Conservation (phyloP, 2,888 invertebrate genomes). For the Cosmia trapezina region DNA sequence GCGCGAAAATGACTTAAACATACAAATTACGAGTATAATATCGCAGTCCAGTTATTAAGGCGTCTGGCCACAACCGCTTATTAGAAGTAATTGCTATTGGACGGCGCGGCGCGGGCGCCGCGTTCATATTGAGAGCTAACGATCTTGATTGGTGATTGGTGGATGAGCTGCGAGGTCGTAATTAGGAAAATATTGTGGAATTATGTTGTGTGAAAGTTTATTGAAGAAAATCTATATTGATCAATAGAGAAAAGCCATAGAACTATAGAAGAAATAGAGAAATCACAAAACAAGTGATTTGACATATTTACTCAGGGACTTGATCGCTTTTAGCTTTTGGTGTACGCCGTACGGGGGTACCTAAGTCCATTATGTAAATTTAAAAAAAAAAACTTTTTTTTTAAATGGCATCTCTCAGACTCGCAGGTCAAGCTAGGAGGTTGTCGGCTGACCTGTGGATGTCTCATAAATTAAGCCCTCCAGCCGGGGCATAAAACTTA, state of each 20-base stretch:
- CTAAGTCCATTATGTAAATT: neutral
- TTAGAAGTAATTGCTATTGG: slow-evolving; percentile 39
- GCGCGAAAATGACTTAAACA: slow-evolving; percentile 49
- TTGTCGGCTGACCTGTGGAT: too few relatives aligned
- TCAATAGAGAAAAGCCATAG: neutral
- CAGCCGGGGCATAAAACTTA: too few relatives aligned
- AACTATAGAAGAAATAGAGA: neutral
- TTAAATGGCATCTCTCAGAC: too few relatives aligned
- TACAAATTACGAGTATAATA: slow-evolving; percentile 54
- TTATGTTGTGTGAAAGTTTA: neutral
- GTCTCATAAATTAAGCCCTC: too few relatives aligned
- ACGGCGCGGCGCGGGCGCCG: slow-evolving; percentile 31
- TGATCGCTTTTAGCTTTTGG: neutral
- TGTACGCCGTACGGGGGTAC: neutral
- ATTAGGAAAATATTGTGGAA: neutral
- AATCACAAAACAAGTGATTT: neutral
- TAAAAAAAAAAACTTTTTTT: too few relatives aligned
- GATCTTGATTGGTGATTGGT: slow-evolving; percentile 29
- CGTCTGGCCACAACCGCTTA: slow-evolving; percentile 32
- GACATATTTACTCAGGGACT: neutral
- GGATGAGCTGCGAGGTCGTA: slow-evolving; percentile 16
- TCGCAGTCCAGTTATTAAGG: slow-evolving; percentile 33
- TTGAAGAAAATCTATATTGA: neutral
- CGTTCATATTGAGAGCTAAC: slow-evolving; percentile 30
- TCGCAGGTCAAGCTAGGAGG: too few relatives aligned